A percentile compares a stretch with the other conserved stretches of the same genome.
phyloP scores from a whole-genome alignment of 2,113 vertebrate species.

The Callaeas wilsoni region DNA sequence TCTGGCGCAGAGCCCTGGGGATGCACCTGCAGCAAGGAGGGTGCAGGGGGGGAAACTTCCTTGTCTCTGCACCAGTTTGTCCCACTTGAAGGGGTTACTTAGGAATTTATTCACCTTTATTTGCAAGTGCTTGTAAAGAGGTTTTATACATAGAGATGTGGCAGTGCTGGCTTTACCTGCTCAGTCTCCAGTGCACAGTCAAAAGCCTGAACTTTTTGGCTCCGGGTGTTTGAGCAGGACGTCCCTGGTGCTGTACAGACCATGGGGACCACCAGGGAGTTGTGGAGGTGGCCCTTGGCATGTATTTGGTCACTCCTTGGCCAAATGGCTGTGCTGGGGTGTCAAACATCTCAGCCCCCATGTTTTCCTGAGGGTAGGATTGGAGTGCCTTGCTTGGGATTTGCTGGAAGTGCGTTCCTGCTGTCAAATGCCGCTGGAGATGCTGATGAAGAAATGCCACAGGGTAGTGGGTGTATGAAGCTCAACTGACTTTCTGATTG shows the following conservation, averaged over 20 bases:
- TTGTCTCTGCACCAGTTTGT: neutral
- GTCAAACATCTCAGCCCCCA: neutral
- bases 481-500: neutral
- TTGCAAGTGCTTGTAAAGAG: neutral
- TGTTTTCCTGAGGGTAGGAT: neutral
- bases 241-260: neutral
- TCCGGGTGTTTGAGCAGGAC: fast-evolving
- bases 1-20: neutral
- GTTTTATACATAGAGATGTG: fast-evolving
- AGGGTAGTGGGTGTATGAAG: neutral
- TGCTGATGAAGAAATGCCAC: neutral
- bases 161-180: neutral
- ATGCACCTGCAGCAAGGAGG: neutral
- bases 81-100: neutral
- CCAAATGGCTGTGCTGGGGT: neutral
- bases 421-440: neutral
- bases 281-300: neutral
- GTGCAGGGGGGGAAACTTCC: fast-evolving
- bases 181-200: neutral
- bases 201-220: neutral
- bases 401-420: neutral
- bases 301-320: neutral
- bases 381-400: neutral
- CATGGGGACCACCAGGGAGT: fast-evolving
- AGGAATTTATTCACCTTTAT: neutral